Evolutionary conservation across 2,113 vertebrate genomes (phyloP).

Genomic region (Galemys pyrenaicus): DNA sequence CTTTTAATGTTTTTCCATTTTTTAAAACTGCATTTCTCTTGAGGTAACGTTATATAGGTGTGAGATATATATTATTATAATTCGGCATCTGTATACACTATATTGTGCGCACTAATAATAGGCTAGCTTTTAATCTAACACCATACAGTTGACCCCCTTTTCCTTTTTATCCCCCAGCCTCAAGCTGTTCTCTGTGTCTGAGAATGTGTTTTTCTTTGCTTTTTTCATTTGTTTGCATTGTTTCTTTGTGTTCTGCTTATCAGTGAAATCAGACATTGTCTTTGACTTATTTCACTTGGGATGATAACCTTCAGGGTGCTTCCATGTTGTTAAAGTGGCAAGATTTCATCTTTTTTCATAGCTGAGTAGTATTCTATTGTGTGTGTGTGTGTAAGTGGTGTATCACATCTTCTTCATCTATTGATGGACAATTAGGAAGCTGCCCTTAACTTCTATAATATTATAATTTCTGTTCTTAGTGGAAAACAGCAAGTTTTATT

Average conservation of each 20-base stretch:
- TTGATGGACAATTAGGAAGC: neutral
- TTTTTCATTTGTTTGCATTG: neutral
- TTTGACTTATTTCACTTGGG: neutral
- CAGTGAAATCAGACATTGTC: neutral
- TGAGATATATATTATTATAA: neutral
- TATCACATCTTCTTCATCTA: neutral
- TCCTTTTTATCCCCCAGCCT: neutral
- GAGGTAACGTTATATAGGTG: neutral
- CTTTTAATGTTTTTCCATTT: neutral
- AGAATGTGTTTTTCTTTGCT: neutral
- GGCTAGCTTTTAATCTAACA: neutral
- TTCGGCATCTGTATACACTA: neutral
- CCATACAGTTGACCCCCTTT: neutral
- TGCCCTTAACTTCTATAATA: constrained; percentile 82
- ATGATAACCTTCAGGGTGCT: neutral
- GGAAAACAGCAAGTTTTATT: constrained; percentile 74
- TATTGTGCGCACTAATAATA: neutral
- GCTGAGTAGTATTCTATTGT: neutral
- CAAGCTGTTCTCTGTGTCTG: neutral
- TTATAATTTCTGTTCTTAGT: constrained; percentile 72
- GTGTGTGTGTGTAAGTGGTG: neutral
- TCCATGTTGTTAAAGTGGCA: neutral
- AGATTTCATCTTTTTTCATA: neutral
- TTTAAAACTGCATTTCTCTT: neutral
- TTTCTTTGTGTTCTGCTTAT: neutral